Evolutionary conservation across 2,888 invertebrate genomes (phyloP).

Genomic region (Autographa pulchrina): DNA sequence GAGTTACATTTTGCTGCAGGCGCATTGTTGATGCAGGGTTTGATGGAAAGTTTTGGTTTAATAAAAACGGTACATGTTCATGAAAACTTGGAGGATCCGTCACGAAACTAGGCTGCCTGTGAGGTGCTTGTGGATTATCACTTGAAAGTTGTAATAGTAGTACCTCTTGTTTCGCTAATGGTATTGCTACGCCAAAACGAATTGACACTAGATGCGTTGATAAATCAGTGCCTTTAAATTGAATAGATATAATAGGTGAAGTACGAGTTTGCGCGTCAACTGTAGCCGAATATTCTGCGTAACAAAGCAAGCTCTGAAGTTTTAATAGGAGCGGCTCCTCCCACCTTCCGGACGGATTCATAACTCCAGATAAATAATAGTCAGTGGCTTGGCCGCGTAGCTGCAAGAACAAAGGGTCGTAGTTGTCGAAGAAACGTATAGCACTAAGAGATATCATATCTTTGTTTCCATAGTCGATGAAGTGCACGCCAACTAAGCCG

Average conservation of each 20-base stretch:
- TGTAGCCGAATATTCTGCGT: slow-evolving; percentile 78
- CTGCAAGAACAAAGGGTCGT: slow-evolving; percentile 84
- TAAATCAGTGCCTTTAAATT: slow-evolving; percentile 85
- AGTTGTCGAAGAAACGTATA: slow-evolving; percentile 88
- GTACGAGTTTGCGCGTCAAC: slow-evolving; percentile 79
- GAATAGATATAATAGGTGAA: slow-evolving; percentile 82
- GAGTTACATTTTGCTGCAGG: slow-evolving; percentile 75
- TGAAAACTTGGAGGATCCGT: slow-evolving; percentile 72
- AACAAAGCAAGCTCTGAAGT: slow-evolving; percentile 82
- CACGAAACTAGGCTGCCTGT: slow-evolving; percentile 74
- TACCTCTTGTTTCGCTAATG: slow-evolving; percentile 85
- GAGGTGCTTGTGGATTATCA: slow-evolving; percentile 69
- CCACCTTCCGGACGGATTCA: slow-evolving; percentile 88
- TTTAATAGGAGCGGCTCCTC: slow-evolving; percentile 81
- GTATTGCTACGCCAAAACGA: slow-evolving; percentile 82
- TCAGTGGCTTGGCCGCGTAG: slow-evolving; percentile 90
- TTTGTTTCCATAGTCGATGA: slow-evolving; percentile 92
- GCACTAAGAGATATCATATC: slow-evolving; percentile 90
- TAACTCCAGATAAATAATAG: slow-evolving; percentile 90
- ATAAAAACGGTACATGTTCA: slow-evolving; percentile 82
- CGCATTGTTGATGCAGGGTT: slow-evolving; percentile 85
- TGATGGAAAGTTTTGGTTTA: slow-evolving; percentile 83
- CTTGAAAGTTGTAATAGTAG: slow-evolving; percentile 69
- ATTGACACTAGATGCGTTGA: slow-evolving; percentile 82
- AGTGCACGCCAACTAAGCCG: slow-evolving; percentile 90